Base-by-base conservation (phyloP, 2,113 vertebrate genomes). In the Cervus canadensis region DNA sequence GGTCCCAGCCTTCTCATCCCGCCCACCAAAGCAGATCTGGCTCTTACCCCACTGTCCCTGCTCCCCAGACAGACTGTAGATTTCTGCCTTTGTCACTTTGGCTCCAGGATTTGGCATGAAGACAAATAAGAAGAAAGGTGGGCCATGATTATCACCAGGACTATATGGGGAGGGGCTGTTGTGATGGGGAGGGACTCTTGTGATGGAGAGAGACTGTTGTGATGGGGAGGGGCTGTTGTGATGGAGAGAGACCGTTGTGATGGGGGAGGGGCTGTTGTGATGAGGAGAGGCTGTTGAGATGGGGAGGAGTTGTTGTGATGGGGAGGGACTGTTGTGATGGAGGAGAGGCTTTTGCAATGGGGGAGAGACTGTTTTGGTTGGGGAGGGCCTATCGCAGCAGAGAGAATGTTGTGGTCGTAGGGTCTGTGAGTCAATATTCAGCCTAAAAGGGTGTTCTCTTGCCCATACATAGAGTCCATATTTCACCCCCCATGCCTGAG, bases 181-280 rank as follows among this genome's bases (percentile, higher is more conserved):
- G 74, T 28, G 71, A 5, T 78, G 0, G 43, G 3, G n/a, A 50
- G 16, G 12, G 48, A 8, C 7, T 5, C 3, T 11, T 52, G 9
- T 13, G 8, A 43, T n/a, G 0, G n/a, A 1, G 23, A 36, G 30
- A 2, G 11, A 0, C 21, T 36, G 3, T 5, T 43, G 62, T 8
- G 3, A 1, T 30, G 57, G 15, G 7, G 7, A 78, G 43, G 4
- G 59, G 0, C 1, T 28, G 6, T 23, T 11, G 19, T 25, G 26
- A 0, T 12, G 2, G 48, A 1, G 26, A 60, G 12, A 5, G 26
- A 0, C 12, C 13, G 0, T 28, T 28, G 26, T 13, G 59, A 13
- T 60, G 12, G 26, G 26, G 1, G 59, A 30, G 26, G 12, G 12
- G 0, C 56, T 57, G 21, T 23, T 57, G 56, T 23, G 56, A 3